Conservation (phyloP, 1,140 invertebrate species). For the Doryteuthis pealeii region DNA sequence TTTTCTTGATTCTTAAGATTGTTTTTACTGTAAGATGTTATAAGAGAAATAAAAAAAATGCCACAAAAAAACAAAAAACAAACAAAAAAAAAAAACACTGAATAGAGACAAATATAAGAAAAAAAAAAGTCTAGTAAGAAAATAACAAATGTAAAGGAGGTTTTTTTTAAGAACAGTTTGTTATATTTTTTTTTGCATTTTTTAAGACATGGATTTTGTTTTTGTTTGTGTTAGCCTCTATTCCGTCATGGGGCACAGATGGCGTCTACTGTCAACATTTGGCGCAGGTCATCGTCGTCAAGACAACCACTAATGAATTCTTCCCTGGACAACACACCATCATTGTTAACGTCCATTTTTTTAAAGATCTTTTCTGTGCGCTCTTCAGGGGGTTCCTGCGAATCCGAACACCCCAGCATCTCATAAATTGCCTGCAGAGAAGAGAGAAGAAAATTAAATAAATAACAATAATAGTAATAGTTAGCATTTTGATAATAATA, state of each 20-base stretch:
- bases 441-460: background rate
- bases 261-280: constrained; percentile 55
- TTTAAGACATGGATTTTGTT: too few species aligned
- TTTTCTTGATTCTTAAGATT: too few species aligned
- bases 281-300: constrained; percentile 92
- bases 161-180: too few species aligned
- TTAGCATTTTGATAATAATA: too few species aligned
- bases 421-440: constrained; percentile 91
- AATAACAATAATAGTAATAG: constrained; percentile 1
- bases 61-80: too few species aligned
- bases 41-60: too few species aligned
- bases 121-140: too few species aligned
- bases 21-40: too few species aligned
- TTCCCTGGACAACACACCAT: constrained; percentile 95
- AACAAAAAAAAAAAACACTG: too few species aligned
- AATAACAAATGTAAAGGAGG: too few species aligned
- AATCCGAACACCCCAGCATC: constrained; percentile 86
- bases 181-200: too few species aligned
- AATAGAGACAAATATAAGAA: too few species aligned
- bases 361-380: constrained; percentile 97
- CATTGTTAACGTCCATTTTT: constrained; percentile 99
- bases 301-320: constrained; percentile 99
- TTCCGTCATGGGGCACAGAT: constrained; percentile 9
- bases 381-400: constrained; percentile 75
- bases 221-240: background rate